These are phyloP conservation scores for Schizaphis graminum DNA, from an alignment of 2,888 invertebrate species.

Conservation along the genomic window DNA sequence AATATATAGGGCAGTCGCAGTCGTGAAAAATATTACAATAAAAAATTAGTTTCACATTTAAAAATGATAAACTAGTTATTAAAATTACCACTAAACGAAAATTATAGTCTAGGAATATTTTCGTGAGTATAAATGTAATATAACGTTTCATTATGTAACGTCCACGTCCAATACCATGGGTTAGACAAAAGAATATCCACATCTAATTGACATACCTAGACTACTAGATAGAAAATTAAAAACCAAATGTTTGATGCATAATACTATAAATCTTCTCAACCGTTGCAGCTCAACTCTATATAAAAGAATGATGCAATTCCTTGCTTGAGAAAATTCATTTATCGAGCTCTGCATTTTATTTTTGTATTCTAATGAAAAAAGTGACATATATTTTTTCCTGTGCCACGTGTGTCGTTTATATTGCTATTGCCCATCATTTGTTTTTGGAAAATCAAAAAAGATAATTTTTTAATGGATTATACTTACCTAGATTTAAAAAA, in stretches of 20 bases:
- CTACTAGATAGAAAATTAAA: conserved; percentile 38
- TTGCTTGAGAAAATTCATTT: conserved; percentile 39
- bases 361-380: neutral
- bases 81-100: neutral
- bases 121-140: neutral
- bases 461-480: neutral
- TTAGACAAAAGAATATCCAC: neutral
- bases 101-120: neutral
- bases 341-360: neutral
- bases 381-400: neutral
- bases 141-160: neutral
- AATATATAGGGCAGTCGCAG: neutral
- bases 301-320: conserved; percentile 47
- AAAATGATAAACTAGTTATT: conserved; percentile 28
- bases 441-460: neutral
- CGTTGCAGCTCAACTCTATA: conserved; percentile 26
- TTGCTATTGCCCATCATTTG: neutral
- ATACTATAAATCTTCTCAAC: conserved; percentile 43
- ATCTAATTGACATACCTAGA: conserved; percentile 20
- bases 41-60: neutral
- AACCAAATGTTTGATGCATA: conserved; percentile 44
- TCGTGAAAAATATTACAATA: neutral
- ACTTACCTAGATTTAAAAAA: neutral
- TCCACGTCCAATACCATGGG: neutral
- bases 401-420: neutral